Percentiles rank a stretch among this genome's conserved stretches.
phyloP scores from a whole-genome alignment of 2,888 invertebrate species.

The Helleia helle region DNA sequence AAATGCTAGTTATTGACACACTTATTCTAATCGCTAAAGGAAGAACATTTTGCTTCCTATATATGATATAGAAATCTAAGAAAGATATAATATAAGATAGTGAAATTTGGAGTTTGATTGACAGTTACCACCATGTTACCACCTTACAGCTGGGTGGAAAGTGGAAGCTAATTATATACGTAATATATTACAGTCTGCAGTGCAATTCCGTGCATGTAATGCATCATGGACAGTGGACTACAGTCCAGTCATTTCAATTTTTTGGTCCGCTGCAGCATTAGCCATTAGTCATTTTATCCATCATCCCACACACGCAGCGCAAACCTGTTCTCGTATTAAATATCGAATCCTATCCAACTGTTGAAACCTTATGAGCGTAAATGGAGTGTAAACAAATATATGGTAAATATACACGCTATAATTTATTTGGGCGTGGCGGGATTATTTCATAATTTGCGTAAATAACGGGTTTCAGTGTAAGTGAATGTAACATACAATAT shows the following conservation, averaged over 20 bases:
- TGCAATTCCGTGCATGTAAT: not conserved
- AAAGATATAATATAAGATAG: too few species aligned
- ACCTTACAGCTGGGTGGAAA: not conserved
- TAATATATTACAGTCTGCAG: not conserved
- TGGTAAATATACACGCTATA: not conserved
- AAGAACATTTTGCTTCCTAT: too few species aligned
- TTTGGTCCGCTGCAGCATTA: too few species aligned
- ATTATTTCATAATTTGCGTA: constrained; percentile 2
- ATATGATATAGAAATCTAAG: too few species aligned
- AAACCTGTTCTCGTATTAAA: too few species aligned
- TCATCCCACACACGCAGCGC: too few species aligned
- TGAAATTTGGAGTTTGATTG: too few species aligned
- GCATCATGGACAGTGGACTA: too few species aligned
- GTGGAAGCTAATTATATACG: not conserved
- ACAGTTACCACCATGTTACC: constrained; percentile 1
- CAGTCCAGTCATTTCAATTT: not conserved
- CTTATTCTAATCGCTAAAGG: too few species aligned
- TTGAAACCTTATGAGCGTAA: not conserved
- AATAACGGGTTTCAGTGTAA: not conserved
- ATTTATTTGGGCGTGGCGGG: not conserved
- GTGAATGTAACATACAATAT: not conserved
- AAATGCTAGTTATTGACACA: too few species aligned
- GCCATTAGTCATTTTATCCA: too few species aligned
- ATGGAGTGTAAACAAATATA: not conserved
- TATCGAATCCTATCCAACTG: too few species aligned